phyloP scores from a whole-genome alignment of 2,797 vertebrate species.

The Paedocypris micromegethes region DNA sequence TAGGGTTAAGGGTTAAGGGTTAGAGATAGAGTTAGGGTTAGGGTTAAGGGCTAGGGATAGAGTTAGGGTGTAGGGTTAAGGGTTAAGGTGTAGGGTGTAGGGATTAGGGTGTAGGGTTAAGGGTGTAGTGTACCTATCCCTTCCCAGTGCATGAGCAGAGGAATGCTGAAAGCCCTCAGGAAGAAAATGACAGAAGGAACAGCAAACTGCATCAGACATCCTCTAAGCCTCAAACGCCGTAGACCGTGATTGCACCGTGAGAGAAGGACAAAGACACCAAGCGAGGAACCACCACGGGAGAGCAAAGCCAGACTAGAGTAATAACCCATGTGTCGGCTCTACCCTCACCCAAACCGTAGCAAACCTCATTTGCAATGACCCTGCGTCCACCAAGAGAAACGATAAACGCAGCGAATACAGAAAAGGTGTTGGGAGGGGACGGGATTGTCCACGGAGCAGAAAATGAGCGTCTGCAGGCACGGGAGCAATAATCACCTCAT shows the following conservation, averaged over 20 bases:
- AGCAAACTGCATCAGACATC: conserved; percentile 19
- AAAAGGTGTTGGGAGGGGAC: conserved; percentile 9
- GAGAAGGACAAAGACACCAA: conserved; percentile 7
- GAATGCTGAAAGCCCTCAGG: conserved; percentile 16
- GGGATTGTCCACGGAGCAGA: conserved; percentile 47
- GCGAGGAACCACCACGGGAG: conserved; percentile 7
- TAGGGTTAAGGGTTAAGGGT: no score
- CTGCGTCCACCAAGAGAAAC: conserved; percentile 27
- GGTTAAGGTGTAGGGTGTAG: no score
- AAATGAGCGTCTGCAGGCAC: conserved; percentile 42
- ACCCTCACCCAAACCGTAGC: conserved; percentile 3
- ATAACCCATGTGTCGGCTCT: conserved; percentile 31
- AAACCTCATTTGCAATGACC: conserved; percentile 32
- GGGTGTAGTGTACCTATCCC: not conserved
- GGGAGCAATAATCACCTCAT: conserved; percentile 37
- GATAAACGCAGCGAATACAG: conserved; percentile 38
- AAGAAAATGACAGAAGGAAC: conserved; percentile 26
- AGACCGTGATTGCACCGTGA: not conserved
- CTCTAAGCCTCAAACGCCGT: conserved; percentile 3
- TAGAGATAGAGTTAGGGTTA: no score
- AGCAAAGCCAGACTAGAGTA: conserved; percentile 21
- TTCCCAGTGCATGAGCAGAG: conserved; percentile 27
- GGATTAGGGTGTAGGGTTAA: no score
- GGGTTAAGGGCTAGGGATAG: no score
- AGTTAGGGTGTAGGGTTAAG: no score